Evolutionary conservation across 2,797 vertebrate species (phyloP), one percentile per base, ranked within the genome.

Genomic region (Gallirallus australis): DNA sequence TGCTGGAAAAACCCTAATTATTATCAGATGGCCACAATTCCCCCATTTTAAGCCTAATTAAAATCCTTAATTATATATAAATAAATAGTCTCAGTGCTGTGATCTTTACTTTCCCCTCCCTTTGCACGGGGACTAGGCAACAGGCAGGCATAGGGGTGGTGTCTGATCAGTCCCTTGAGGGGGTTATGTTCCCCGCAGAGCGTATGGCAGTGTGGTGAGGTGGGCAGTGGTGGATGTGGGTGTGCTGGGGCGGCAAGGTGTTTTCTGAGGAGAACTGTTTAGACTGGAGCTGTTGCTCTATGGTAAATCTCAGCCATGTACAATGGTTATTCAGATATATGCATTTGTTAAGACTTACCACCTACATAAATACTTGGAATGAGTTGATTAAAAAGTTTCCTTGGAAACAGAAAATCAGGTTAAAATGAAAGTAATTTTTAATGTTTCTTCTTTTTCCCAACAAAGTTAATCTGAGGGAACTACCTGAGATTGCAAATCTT

Each of bases 191-290:
- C 64, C 50, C n/a, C 16, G n/a, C 56, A 57, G 75, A 54, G 23
- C 19, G 13, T 6, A 27, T 0, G 4, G 19, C 2, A 27, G 19
- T 1, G 3, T 30, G 39, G 14, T 0, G 2, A 64, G 28, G 25
- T 30, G 47, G 27, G 19, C 11, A 52, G n/a, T 23, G 30, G 18
- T 56, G 65, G 37, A 17, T 2, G 2, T 45, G 64, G 17, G 2
- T 53, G 6, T 20, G 25, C 9, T 1, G 7, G 20, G 31, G 12
- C 17, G 2, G 18, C 8, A 56, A 3, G 3, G 50, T 33, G 12
- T 7, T 86, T 78, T 69, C 45, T 65, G 16, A 64, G 30, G 20
- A 60, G 18, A 48, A 42, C 21, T 21, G 1, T 53, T 77, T 48
- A 68, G 31, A 42, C 13, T 3, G 25, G 31, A 48, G 25, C 13